phyloP scores from a whole-genome alignment of 2,113 vertebrate genomes.

The Dermatemys mawii region DNA sequence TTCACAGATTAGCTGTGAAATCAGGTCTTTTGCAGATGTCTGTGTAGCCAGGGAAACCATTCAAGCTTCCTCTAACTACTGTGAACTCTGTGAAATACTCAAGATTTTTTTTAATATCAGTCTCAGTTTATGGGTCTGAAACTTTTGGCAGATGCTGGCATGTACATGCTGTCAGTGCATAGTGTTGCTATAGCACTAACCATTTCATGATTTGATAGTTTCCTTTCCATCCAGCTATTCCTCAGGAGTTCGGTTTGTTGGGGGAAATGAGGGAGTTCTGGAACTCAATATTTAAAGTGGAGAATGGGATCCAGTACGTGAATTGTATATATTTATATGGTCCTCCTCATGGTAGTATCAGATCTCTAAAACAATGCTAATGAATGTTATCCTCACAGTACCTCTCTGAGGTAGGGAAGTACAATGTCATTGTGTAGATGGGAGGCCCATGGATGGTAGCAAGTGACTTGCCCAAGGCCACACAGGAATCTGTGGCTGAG shows the following conservation, averaged over 20 bases:
- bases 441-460: background rate
- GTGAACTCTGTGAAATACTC: background rate
- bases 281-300: background rate
- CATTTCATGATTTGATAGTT: background rate
- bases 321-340: background rate
- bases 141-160: background rate
- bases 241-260: background rate
- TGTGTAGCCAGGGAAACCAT: background rate
- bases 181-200: background rate
- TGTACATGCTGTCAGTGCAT: background rate
- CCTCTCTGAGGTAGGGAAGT: background rate
- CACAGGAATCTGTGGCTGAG: background rate
- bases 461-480: background rate
- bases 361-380: background rate
- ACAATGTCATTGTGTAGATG: background rate
- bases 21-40: background rate
- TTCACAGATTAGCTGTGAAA: background rate
- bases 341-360: background rate
- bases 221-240: background rate
- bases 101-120: background rate
- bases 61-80: background rate
- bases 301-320: background rate
- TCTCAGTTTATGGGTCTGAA: background rate
- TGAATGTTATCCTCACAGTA: background rate
- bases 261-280: background rate